phyloP scores from a whole-genome alignment of 2,797 vertebrate genomes.

The Oophaga sylvatica region DNA sequence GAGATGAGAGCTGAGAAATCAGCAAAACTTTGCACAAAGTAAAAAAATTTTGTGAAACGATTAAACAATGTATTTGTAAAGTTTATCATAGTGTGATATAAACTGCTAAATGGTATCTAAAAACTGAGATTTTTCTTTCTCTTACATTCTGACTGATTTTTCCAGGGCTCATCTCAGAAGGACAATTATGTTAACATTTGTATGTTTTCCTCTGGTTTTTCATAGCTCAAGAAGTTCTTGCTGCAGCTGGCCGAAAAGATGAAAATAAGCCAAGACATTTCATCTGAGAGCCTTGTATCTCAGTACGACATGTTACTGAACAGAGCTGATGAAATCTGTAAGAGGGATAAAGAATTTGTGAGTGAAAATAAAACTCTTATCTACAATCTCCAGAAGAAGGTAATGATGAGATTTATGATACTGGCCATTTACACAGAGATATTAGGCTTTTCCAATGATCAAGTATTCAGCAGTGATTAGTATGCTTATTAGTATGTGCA shows the following conservation, averaged over 20 bases:
- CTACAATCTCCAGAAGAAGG: constrained; percentile 59
- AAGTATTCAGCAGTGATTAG: neutral
- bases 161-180: neutral
- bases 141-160: neutral
- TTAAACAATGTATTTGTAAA: neutral
- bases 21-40: neutral
- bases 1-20: neutral
- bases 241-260: constrained; percentile 47
- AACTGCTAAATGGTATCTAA: neutral
- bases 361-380: constrained; percentile 41
- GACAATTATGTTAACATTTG: constrained; percentile 32
- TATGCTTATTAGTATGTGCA: neutral
- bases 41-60: neutral
- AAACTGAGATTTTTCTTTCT: neutral
- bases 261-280: constrained; percentile 46
- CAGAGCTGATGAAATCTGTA: constrained; percentile 48
- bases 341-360: constrained; percentile 19
- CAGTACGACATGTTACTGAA: constrained; percentile 44
- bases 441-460: neutral
- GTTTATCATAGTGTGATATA: neutral
- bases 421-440: neutral
- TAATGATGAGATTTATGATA: constrained; percentile 4
- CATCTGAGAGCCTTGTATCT: constrained; percentile 44
- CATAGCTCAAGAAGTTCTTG: constrained; percentile 48
- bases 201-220: neutral